These are phyloP conservation scores for Ageneiosus marmoratus DNA, from an alignment of 2,113 vertebrate genomes.

Conservation along the genomic window DNA sequence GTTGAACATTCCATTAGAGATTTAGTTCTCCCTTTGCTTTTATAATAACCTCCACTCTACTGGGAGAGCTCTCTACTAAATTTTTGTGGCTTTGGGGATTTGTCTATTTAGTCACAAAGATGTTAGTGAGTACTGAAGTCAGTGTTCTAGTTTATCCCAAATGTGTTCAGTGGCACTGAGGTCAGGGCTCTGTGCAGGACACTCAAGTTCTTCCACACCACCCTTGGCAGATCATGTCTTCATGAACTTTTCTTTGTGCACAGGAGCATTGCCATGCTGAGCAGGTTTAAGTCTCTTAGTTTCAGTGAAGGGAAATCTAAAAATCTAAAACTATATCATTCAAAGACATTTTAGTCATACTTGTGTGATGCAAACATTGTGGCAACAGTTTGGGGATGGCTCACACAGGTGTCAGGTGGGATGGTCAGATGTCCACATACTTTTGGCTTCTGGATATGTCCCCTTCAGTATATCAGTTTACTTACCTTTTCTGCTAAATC, in stretches of 20 bases:
- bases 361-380: neutral
- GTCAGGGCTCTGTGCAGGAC: neutral
- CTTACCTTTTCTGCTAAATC: constrained; percentile 4
- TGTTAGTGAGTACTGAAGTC: neutral
- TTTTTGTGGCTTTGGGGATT: neutral
- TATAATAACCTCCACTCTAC: neutral
- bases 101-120: neutral
- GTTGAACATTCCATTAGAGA: neutral
- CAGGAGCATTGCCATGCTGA: neutral
- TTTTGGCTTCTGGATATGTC: neutral
- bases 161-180: neutral
- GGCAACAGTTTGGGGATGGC: neutral
- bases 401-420: too few species aligned
- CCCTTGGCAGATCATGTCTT: neutral
- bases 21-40: neutral
- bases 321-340: neutral
- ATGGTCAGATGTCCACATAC: neutral
- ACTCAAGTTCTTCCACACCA: neutral
- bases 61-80: neutral
- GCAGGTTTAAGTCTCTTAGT: neutral
- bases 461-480: constrained; percentile 40
- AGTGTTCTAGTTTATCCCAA: neutral
- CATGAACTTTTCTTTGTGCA: neutral
- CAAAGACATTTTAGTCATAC: neutral
- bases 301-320: neutral